Percentiles rank a stretch among this genome's conserved stretches.
These are phyloP conservation scores for Thymelicus sylvestris DNA, from an alignment of 2,888 invertebrate genomes.

Conservation along the genomic window DNA sequence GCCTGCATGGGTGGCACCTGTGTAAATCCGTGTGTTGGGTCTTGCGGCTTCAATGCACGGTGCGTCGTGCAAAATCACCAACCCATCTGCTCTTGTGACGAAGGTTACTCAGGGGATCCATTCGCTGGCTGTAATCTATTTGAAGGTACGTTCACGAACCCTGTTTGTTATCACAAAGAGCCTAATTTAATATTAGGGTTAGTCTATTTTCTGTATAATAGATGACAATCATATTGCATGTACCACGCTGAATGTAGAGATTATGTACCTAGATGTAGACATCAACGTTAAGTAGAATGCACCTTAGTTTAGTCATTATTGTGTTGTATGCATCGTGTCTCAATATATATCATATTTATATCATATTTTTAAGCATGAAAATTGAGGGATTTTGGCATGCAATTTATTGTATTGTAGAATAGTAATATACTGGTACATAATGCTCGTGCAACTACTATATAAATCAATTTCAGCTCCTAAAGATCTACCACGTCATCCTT, in stretches of 20 bases:
- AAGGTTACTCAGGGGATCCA: conserved; percentile 92
- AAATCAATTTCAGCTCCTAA: conserved; percentile 74
- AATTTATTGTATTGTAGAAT: conserved; percentile 6
- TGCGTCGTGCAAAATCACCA: conserved; percentile 90
- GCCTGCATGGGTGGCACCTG: conserved; percentile 90
- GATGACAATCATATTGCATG: conserved; percentile 16
- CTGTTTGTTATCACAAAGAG: neutral
- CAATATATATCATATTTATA: neutral
- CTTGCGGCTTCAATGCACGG: conserved; percentile 90
- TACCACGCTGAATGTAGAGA: neutral
- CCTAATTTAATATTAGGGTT: conserved; percentile 5
- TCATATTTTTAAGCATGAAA: neutral
- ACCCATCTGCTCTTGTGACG: conserved; percentile 89
- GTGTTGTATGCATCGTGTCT: neutral
- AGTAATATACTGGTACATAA: neutral
- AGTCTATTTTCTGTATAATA: conserved; percentile 25
- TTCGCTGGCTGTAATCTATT: conserved; percentile 89
- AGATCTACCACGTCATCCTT: conserved; percentile 88
- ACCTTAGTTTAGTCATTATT: neutral
- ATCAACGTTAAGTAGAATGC: neutral
- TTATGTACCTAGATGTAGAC: neutral
- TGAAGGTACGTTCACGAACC: conserved; percentile 70
- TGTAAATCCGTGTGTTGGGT: conserved; percentile 90
- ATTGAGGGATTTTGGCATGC: conserved; percentile 34
- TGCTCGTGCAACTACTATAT: conserved; percentile 43